A percentile compares a stretch with the other conserved stretches of the same genome.
Evolutionary conservation across 2,797 vertebrate species (phyloP).

Genomic region (Champsocephalus esox): DNA sequence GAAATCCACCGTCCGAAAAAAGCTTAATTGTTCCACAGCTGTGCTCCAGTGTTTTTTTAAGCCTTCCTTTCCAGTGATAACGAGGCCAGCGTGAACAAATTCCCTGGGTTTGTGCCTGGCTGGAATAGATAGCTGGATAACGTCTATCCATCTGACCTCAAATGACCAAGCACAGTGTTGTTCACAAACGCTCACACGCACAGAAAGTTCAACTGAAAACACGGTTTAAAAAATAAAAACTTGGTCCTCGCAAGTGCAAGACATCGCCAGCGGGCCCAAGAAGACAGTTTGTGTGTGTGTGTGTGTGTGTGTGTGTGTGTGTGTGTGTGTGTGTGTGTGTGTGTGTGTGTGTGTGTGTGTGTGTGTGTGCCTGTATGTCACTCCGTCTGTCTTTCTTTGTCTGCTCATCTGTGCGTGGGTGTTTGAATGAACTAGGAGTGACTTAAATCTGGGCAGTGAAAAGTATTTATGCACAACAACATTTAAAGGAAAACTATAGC

Average conservation of each 20-base stretch:
- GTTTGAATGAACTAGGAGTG: constrained; percentile 19
- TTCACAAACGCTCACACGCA: constrained; percentile 28
- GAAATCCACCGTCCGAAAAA: constrained; percentile 27
- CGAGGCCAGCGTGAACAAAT: constrained; percentile 38
- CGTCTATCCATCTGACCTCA: constrained; percentile 63
- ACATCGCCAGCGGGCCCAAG: constrained; percentile 48
- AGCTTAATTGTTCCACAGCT: constrained; percentile 49
- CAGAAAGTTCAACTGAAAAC: constrained; percentile 33
- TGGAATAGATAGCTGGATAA: constrained; percentile 57
- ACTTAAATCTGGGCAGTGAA: constrained; percentile 21
- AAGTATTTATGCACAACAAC: neutral
- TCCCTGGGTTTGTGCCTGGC: constrained; percentile 38
- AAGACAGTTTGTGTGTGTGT: constrained; percentile 16
- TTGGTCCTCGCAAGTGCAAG: constrained; percentile 47
- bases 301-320: neutral
- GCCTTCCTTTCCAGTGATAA: constrained; percentile 32
- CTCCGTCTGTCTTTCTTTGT: constrained; percentile 5
- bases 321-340: no score
- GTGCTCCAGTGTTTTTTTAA: constrained; percentile 18
- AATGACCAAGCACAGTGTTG: constrained; percentile 52
- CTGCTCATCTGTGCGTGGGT: constrained; percentile 23
- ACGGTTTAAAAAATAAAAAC: constrained; percentile 16
- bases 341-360: no score
- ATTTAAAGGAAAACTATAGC: constrained; percentile 11
- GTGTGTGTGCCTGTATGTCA: constrained; percentile 9